These are phyloP conservation scores for Helostoma temminkii DNA, from an alignment of 2,797 vertebrate genomes.

Conservation along the genomic window DNA sequence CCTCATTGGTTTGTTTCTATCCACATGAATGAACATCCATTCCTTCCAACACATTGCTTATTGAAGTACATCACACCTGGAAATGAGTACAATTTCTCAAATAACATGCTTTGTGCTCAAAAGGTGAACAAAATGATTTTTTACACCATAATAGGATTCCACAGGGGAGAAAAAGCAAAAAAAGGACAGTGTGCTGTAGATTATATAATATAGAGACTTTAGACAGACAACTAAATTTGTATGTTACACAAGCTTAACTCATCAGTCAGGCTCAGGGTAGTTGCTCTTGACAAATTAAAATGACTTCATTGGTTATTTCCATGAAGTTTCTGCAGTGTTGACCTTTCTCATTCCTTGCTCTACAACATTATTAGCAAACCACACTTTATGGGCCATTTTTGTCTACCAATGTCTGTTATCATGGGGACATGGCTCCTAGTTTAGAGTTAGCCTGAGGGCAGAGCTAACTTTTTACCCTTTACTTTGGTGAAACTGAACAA, in stretches of 20 bases:
- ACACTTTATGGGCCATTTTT: neutral
- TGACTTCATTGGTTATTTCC: neutral
- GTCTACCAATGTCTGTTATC: neutral
- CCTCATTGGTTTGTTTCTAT: neutral
- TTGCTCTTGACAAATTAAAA: neutral
- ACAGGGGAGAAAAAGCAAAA: neutral
- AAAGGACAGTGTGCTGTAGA: neutral
- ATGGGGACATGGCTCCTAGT: slow-evolving; percentile 5
- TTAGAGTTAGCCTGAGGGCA: neutral
- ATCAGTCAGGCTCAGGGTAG: neutral
- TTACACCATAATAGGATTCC: neutral
- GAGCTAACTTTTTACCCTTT: neutral
- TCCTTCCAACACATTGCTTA: neutral
- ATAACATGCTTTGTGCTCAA: neutral
- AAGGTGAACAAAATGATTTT: neutral
- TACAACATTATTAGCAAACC: neutral
- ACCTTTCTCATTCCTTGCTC: neutral
- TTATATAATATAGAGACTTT: no score
- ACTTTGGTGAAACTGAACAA: neutral
- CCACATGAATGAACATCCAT: neutral
- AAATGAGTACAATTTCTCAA: neutral
- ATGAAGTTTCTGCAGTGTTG: neutral
- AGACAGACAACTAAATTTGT: neutral
- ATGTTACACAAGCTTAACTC: neutral
- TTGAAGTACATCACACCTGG: neutral